Evolutionary conservation across 2,113 vertebrate species (phyloP), one percentile per base, ranked within the genome.

Genomic region (Nyctibius bracteatus): DNA sequence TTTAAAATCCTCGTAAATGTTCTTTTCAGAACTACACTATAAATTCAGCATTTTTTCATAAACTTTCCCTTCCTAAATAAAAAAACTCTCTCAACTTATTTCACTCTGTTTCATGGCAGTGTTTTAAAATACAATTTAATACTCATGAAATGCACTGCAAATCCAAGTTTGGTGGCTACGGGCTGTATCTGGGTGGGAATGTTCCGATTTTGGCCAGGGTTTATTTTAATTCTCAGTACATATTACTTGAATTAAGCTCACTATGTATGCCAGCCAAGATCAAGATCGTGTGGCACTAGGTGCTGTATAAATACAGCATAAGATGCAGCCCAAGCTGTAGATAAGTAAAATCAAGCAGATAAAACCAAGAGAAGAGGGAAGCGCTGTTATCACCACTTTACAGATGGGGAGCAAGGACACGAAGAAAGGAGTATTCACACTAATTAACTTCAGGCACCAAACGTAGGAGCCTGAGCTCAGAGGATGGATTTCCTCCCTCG

Each of bases 21-120:
- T 95, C 72, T 81, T 94, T 89, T 94, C 74, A 89, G 85, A 91
- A 54, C 59, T 51, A 47, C 28, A 24, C 46, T 46, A 70, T 83
- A 94, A 94, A 92, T 91, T 66, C 84, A 62, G 47, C 63, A 77
- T 89, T 91, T 86, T 89, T 66, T 89, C 77, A 87, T 49, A 73
- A 94, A 77, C 35, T 74, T 94, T 61, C n/a, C 62, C 31, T 83
- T 91, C 35, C 77, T 81, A 93, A 91, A 86, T 51, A 79, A 79
- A 22, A 59, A 62, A 10, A 25, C 7, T n/a, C 41, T 79, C 71
- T 62, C 44, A 41, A 75, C 39, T 80, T 81, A 63, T 39, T 92
- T 73, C 67, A 49, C 33, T 80, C 25, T 54, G 10, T 86, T 84
- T 70, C 77, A 57, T 87, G 77, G 43, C n/a, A 68, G 39, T 65